These are phyloP conservation scores for Patella pellucida DNA, from an alignment of 2,888 invertebrate genomes.

Conservation along the genomic window DNA sequence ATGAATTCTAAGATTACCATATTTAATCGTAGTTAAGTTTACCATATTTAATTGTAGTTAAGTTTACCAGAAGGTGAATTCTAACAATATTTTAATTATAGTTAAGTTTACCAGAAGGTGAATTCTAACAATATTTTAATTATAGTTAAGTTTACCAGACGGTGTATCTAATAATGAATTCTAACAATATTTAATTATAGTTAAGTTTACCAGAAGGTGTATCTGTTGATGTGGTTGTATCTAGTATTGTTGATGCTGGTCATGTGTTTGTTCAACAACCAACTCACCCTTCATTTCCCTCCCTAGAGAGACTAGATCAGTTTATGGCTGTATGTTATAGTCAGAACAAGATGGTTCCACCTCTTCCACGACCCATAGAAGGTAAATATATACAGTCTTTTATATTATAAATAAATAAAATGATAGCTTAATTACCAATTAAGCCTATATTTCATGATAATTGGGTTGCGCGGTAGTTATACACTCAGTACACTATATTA, in stretches of 20 bases:
- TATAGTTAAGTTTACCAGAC: too few relatives aligned
- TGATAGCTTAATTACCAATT: neutral
- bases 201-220: constrained; percentile 91
- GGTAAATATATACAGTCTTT: constrained; percentile 73
- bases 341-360: constrained; percentile 81
- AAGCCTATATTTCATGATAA: too few relatives aligned
- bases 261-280: constrained; percentile 96
- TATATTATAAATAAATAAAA: constrained; percentile 14
- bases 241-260: constrained; percentile 86
- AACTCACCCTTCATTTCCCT: constrained; percentile 91
- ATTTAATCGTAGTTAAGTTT: too few relatives aligned
- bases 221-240: constrained; percentile 92
- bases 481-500: too few relatives aligned
- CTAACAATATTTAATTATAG: constrained; percentile 71
- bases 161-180: too few relatives aligned
- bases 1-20: too few relatives aligned
- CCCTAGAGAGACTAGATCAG: constrained; percentile 82
- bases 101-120: too few relatives aligned
- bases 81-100: too few relatives aligned
- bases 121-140: too few relatives aligned
- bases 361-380: constrained; percentile 83
- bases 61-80: too few relatives aligned
- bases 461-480: too few relatives aligned
- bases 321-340: constrained; percentile 88
- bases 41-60: too few relatives aligned